Evolutionary conservation across 2,888 invertebrate species (phyloP), one percentile per base, ranked within the genome.

Genomic region (Sarcophaga variegata): DNA sequence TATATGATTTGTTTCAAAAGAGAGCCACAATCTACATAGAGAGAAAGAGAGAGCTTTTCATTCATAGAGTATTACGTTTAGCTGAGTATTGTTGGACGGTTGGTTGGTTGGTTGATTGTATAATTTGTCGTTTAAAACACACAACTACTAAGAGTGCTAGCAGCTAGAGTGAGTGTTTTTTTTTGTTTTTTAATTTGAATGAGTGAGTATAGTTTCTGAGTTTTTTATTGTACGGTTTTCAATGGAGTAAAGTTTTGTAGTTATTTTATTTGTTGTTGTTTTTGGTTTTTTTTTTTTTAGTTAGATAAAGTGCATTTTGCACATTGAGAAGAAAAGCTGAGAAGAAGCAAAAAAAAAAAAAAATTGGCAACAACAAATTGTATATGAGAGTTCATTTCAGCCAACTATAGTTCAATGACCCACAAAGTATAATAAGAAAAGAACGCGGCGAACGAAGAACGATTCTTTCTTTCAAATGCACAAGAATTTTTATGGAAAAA

Each of bases 371-470:
- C 67, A 20, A 22, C 37, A 62, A 60, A 69, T 49, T 64, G 70
- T 71, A 69, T 83, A 63, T 75, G 17, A 89, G 91, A 90, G 92
- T 91, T 91, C 90, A 91, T 89, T 90, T 90, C 87, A 91, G 91
- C 92, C 90, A 90, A 89, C 89, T 90, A 90, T 89, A 92, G 92
- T 92, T 92, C 92, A 92, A 92, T 90, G 92, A 91, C 92, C 92
- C 90, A 92, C 91, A 92, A 92, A 92, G 20, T 78, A 60, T 89
- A 67, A 84, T 79, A 69, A 74, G 67, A 69, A 77, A 54, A 54
- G 17, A 54, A 54, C 14, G 17, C 54, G 14, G 4, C 12, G 5
- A 54, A 14, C 17, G 54, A 37, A 10, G 54, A 37, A 10, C 37
- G 37, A 37, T 37, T 37, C 37, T 54, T 14, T 17, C 17, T 63